Evolutionary conservation across 2,113 vertebrate species (phyloP).

Genomic region (Corydoras maculifer): DNA sequence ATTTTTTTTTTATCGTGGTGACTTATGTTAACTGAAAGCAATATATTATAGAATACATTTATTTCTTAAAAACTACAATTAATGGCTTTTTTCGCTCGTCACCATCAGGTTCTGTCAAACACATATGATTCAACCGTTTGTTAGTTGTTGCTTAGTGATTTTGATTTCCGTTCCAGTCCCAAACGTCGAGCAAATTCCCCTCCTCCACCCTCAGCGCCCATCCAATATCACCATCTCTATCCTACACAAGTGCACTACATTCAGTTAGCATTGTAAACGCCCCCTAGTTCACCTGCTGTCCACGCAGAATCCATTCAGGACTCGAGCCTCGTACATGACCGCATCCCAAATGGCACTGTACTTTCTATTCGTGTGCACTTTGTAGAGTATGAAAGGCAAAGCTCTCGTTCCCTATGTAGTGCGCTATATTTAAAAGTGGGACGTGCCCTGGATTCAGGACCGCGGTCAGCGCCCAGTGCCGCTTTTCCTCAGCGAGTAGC

Average conservation of each 20-base stretch:
- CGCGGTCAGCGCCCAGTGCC: slow-evolving; percentile 64
- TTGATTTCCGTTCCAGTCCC: background rate
- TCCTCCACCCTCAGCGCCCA: background rate
- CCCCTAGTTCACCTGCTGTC: slow-evolving; percentile 5
- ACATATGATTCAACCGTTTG: background rate
- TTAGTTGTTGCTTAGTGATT: slow-evolving; percentile 1
- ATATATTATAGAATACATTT: too few relatives aligned
- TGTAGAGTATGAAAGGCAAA: background rate
- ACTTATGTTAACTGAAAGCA: too few relatives aligned
- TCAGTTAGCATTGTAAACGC: background rate
- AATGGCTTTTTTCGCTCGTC: too few relatives aligned
- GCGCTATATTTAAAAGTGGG: background rate
- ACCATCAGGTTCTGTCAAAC: background rate
- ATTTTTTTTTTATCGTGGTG: too few relatives aligned
- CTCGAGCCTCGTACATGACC: background rate
- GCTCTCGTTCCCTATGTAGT: background rate
- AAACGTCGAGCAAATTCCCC: background rate
- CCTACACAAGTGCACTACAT: slow-evolving; percentile 1
- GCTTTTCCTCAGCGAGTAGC: slow-evolving; percentile 28
- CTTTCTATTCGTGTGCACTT: background rate
- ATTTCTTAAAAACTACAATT: too few relatives aligned
- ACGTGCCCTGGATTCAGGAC: slow-evolving; percentile 61
- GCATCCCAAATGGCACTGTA: background rate
- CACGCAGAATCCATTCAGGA: background rate
- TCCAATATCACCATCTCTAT: slow-evolving; percentile 26